Conservation (phyloP, 1,140 invertebrate genomes). For the Lepidurus arcticus region DNA sequence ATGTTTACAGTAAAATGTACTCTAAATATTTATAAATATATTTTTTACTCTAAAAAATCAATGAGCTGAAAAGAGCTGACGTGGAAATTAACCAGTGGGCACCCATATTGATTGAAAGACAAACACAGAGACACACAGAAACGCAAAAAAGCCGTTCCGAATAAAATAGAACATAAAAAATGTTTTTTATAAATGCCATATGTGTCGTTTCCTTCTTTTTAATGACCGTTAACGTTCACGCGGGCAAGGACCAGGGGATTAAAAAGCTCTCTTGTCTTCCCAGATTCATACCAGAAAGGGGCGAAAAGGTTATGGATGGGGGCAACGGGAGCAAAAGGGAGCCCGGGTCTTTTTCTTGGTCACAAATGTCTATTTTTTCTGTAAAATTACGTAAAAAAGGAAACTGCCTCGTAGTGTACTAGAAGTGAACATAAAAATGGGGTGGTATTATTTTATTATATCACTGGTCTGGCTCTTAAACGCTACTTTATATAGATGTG, state of each 20-base stretch:
- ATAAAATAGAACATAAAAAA: neutral
- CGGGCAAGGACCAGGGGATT: neutral
- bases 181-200: neutral
- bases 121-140: too few relatives aligned
- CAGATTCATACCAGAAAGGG: neutral
- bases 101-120: too few relatives aligned
- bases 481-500: too few relatives aligned
- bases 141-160: neutral
- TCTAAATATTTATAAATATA: too few relatives aligned
- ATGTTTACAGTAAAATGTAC: too few relatives aligned
- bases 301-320: neutral
- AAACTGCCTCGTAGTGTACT: neutral
- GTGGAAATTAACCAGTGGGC: too few relatives aligned
- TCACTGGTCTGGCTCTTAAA: too few relatives aligned
- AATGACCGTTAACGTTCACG: neutral
- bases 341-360: neutral
- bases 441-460: neutral
- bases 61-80: too few relatives aligned
- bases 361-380: slow-evolving; percentile 15
- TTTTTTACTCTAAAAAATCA: too few relatives aligned
- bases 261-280: neutral
- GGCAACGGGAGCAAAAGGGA: neutral
- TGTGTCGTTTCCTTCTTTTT: slow-evolving; percentile 16
- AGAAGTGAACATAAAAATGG: neutral
- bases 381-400: neutral